Conservation (phyloP, 1,140 invertebrate species). For the Whitmania pigra region DNA sequence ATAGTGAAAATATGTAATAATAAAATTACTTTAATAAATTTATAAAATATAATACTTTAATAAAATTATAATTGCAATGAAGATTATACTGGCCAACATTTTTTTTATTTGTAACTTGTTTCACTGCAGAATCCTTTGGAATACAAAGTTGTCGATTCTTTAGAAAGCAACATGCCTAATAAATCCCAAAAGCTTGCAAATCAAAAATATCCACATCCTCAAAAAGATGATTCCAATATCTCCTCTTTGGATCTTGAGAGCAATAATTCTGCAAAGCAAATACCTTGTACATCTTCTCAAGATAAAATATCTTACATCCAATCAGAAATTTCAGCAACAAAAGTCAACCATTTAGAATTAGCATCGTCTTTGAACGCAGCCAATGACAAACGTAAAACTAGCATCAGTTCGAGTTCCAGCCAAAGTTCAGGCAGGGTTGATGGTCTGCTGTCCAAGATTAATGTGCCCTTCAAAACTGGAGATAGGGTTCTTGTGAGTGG, state of each 20-base stretch:
- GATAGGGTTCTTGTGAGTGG: conserved; percentile 80
- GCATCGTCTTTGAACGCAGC: conserved; percentile 3
- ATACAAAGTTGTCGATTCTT: background rate
- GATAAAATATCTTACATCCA: too few species aligned
- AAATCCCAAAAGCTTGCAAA: too few species aligned
- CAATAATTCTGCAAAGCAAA: background rate
- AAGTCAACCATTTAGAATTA: background rate
- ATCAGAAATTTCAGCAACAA: too few species aligned
- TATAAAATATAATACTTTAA: too few species aligned
- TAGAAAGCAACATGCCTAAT: background rate
- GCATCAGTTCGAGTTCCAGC: conserved; percentile 16
- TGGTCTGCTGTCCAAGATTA: background rate
- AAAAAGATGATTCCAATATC: too few species aligned
- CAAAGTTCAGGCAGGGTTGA: conserved; percentile 1
- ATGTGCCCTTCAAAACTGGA: conserved; percentile 54
- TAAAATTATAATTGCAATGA: too few species aligned
- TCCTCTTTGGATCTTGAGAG: conserved; percentile 8
- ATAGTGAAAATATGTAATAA: too few species aligned
- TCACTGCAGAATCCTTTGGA: conserved; percentile 13
- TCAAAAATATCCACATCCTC: too few species aligned
- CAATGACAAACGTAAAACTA: conserved; percentile 26
- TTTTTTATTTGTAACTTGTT: conserved; percentile 10
- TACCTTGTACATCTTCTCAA: too few species aligned
- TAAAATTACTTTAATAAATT: too few species aligned
- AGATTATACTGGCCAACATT: too few species aligned